phyloP scores from a whole-genome alignment of 2,888 invertebrate genomes.

The Acrobasis repandana region DNA sequence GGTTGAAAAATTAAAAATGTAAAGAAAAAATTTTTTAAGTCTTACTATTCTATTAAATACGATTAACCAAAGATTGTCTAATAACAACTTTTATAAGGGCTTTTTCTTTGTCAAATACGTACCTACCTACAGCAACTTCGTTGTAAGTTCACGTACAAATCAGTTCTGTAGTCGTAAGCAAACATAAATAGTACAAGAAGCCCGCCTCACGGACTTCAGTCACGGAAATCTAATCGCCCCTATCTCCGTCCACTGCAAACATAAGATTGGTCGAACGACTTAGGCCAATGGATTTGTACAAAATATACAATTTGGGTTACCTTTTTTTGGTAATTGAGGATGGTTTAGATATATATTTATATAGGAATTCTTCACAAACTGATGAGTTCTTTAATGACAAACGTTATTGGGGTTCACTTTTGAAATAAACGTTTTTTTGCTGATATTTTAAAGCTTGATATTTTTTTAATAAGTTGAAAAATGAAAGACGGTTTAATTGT shows the following conservation, averaged over 20 bases:
- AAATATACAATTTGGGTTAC: neutral
- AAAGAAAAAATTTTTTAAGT: no score
- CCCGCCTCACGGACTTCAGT: constrained; percentile 13
- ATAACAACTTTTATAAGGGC: neutral
- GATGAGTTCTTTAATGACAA: no score
- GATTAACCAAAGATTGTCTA: neutral
- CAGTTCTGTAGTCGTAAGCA: constrained; percentile 15
- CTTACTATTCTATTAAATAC: no score
- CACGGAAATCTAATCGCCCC: constrained; percentile 23
- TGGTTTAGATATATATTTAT: neutral
- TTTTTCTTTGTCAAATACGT: neutral
- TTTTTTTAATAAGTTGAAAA: no score
- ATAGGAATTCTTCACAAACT: no score
- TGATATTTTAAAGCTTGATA: no score
- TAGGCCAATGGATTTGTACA: constrained; percentile 12
- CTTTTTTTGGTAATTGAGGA: neutral
- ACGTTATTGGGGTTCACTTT: no score
- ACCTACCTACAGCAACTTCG: neutral
- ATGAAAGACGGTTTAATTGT: no score
- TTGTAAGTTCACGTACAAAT: neutral
- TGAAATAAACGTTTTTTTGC: no score
- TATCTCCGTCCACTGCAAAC: constrained; percentile 22
- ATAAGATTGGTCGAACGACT: constrained; percentile 17
- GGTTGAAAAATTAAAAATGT: no score
- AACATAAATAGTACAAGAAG: constrained; percentile 19